Base-by-base conservation (phyloP, 2,888 invertebrate genomes). In the Drosophila kokeensis region DNA sequence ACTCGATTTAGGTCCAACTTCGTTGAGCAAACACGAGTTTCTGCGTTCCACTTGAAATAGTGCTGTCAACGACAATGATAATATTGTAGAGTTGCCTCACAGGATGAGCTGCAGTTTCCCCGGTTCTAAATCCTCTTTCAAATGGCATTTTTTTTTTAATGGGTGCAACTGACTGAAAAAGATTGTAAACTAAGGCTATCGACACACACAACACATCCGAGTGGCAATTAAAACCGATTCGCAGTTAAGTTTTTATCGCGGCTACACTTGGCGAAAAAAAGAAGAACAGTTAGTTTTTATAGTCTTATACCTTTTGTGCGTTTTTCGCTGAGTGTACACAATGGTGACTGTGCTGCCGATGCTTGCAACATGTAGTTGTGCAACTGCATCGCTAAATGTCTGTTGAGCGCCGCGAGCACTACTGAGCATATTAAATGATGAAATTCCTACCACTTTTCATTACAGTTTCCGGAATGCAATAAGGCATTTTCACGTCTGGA, bases 401-500 rank as follows among this genome's bases (percentile, higher is more conserved):
- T 64, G 52, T 49, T 73, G 69, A 55, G 57, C 73, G 69, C 72
- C 68, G 75, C 50, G 57, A 69, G 83, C 69, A 66, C 59, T 45
- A 15, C 24, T 45, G 45, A 8, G 45, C 45, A 45, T 24, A 45
- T 45, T 45, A 24, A 74, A 81, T 85, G 70, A 83, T 73, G 30
- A 45, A 54, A 54, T 64, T 76, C 71, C 74, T 67, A 69, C 63
- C 68, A 69, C 53, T 81, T 85, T 79, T 88, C 76, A 83, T 94
- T 94, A 53, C 94, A 99, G 99, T 98, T 98, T 93, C 95, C 96
- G 61, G 97, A 98, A 0, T 99, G 99, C 92, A 96, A 95, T 69
- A 99, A 99, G 93, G 98, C 99, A 0, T 99, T 99, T 94, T 99
- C 99, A 2, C 95, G 99, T 0, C 94, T 99, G 83, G 99, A 99